Base-by-base conservation (phyloP, 2,888 invertebrate species). In the Trisateles emortualis region DNA sequence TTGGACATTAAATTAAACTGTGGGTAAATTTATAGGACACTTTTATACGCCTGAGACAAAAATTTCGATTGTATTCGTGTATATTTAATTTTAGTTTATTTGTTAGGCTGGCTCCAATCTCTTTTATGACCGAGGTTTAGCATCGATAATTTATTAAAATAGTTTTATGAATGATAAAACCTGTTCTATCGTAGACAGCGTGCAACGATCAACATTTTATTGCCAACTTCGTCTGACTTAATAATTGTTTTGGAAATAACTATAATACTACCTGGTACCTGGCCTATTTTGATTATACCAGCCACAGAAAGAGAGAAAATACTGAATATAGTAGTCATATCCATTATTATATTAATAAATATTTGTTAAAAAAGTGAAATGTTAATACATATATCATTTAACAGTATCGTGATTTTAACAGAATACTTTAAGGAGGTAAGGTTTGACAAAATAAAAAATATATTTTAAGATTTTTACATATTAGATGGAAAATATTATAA, bases 71-170 rank as follows among this genome's bases (percentile, higher is more conserved):
- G 92, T 92, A 78, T 83, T 86, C 88, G 87, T 92, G 91, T 92
- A 91, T 92, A 92, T 92, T 92, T 92, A 92, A 92, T 92, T 90
- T 92, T 90, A 86, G 88, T 92, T 90, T 92, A 90, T 92, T 91
- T 92, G 90, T 90, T 90, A 90, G 87, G 79, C 81, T 79, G 81
- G 78, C 78, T 87, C 88, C 87, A 87, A 87, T 87, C 86, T 89
- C 85, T 88, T 92, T 90, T 90, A 91, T 84, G 84, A 78, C 72
- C 67, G 76, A 78, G 85, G 88, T 88, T 90, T 88, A 89, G 89
- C 87, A 85, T 87, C 83, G 84, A 87, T 86, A 84, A 84, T 87
- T 88, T 88, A 88, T 90, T 88, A 88, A 88, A 89, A 90, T 88
- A 88, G 88, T 88, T 90, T 88, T 87, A 90, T 90, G 87, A 89